These are phyloP conservation scores for Syngnathus acus DNA, from an alignment of 2,797 vertebrate species.

Conservation along the genomic window DNA sequence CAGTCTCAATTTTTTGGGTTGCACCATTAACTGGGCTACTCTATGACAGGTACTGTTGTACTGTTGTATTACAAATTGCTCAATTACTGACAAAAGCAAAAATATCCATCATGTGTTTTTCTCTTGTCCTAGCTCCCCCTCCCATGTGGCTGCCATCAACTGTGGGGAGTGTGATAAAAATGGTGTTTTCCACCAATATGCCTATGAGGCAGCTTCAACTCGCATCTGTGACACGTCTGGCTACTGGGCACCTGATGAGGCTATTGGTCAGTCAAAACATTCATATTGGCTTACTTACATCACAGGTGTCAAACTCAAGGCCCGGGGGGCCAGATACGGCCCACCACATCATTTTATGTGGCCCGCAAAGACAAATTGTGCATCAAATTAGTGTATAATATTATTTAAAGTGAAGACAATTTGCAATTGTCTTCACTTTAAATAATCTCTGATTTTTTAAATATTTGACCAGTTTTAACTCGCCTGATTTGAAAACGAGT, in stretches of 20 bases:
- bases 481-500: too few relatives aligned
- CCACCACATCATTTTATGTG: too few relatives aligned
- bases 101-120: conserved; percentile 8
- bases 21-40: conserved; percentile 80
- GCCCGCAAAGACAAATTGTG: too few relatives aligned
- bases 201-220: conserved; percentile 79
- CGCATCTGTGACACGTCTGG: conserved; percentile 88
- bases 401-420: too few relatives aligned
- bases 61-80: neutral
- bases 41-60: conserved; percentile 76
- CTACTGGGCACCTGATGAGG: conserved; percentile 96
- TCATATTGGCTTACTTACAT: too few relatives aligned
- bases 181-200: conserved; percentile 81
- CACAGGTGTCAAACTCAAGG: too few relatives aligned
- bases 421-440: too few relatives aligned
- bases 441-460: too few relatives aligned
- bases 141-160: conserved; percentile 41
- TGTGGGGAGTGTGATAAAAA: conserved; percentile 82
- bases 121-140: conserved; percentile 26
- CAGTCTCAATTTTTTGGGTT: conserved; percentile 86
- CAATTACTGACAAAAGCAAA: neutral
- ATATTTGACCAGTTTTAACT: too few relatives aligned
- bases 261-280: conserved; percentile 75
- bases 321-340: too few relatives aligned
- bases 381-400: too few relatives aligned